Evolutionary conservation across 2,888 invertebrate species (phyloP).

Genomic region (Polyploca ridens): DNA sequence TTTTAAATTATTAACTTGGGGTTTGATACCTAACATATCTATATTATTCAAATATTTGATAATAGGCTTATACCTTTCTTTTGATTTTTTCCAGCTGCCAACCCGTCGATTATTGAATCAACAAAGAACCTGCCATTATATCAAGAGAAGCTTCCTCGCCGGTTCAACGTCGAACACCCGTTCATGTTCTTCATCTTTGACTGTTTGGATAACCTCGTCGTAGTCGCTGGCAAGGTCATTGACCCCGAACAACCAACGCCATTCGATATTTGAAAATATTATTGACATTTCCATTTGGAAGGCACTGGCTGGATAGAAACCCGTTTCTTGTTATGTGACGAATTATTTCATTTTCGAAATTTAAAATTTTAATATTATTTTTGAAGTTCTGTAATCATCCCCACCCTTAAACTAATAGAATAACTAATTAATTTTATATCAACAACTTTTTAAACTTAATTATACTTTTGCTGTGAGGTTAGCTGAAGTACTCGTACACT

Average conservation of each 20-base stretch:
- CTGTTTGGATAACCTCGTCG: slow-evolving; percentile 81
- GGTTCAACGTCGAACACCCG: slow-evolving; percentile 84
- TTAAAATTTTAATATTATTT: slow-evolving; percentile 17
- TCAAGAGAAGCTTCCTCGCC: slow-evolving; percentile 50
- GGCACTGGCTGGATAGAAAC: slow-evolving; percentile 11
- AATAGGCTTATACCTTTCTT: background rate
- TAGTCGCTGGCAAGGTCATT: slow-evolving; percentile 85
- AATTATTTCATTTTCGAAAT: slow-evolving; percentile 18
- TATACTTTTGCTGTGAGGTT: slow-evolving; percentile 48
- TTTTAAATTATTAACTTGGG: too few relatives aligned
- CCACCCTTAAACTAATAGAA: slow-evolving; percentile 35
- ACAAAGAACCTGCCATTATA: slow-evolving; percentile 65
- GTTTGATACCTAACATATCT: background rate
- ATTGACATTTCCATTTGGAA: background rate
- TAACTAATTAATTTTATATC: slow-evolving; percentile 13
- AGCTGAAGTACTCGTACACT: slow-evolving; percentile 19
- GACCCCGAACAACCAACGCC: slow-evolving; percentile 73
- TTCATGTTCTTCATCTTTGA: slow-evolving; percentile 87
- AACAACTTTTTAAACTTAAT: slow-evolving; percentile 21
- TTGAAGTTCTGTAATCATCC: slow-evolving; percentile 25
- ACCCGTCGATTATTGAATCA: slow-evolving; percentile 45
- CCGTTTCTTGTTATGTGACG: slow-evolving; percentile 24
- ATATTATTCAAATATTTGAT: background rate
- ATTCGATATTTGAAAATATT: slow-evolving; percentile 48
- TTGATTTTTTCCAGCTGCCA: slow-evolving; percentile 41